phyloP scores from a whole-genome alignment of 2,113 vertebrate species.

The Nannospalax galili region DNA sequence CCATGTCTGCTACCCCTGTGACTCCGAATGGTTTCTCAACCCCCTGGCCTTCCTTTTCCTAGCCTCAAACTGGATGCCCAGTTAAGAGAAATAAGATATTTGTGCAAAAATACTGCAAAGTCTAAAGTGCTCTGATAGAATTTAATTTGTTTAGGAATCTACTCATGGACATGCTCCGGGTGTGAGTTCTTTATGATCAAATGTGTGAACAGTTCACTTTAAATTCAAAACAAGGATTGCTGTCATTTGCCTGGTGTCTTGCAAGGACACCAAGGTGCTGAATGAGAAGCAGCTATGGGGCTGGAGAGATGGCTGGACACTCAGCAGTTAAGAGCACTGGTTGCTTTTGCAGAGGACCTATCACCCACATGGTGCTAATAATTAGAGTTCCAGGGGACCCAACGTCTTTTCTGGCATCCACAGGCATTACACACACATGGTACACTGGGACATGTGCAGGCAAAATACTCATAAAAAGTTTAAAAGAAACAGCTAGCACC shows the following conservation, averaged over 20 bases:
- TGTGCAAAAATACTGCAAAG: not conserved
- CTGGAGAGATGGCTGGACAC: not conserved
- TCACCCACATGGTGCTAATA: no score
- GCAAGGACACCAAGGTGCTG: not conserved
- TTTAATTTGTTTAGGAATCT: not conserved
- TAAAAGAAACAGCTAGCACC: not conserved
- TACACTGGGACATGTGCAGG: no score
- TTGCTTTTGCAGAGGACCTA: no score
- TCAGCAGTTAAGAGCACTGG: no score
- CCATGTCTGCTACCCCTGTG: not conserved
- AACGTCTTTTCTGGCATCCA: no score
- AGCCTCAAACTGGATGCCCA: not conserved
- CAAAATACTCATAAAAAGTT: no score
- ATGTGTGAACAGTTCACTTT: not conserved
- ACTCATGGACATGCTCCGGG: not conserved
- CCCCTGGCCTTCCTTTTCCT: not conserved
- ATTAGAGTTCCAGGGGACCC: no score
- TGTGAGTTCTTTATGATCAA: not conserved
- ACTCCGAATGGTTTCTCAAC: not conserved
- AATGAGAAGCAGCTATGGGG: not conserved
- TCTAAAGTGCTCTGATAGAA: not conserved
- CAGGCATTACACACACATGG: no score
- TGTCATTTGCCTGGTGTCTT: not conserved
- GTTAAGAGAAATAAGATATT: not conserved
- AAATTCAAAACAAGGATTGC: slow-evolving; percentile 11